Evolutionary conservation across 2,113 vertebrate species (phyloP).

Genomic region (Heterochromis multidens): DNA sequence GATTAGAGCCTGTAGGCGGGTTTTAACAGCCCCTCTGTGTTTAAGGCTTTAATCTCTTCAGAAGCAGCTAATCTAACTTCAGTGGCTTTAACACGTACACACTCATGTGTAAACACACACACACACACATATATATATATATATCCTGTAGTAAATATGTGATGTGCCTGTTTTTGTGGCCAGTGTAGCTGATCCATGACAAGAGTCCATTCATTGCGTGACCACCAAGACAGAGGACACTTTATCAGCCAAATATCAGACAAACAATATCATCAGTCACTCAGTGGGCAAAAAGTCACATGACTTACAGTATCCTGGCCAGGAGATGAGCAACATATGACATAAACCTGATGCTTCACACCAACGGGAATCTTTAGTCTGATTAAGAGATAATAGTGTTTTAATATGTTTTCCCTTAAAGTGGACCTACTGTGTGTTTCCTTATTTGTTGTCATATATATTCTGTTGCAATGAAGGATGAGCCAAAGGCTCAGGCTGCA

Average conservation of each 20-base stretch:
- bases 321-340: neutral
- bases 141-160: neutral
- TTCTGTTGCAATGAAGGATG: neutral
- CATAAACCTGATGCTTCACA: fast-evolving
- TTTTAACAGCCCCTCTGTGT: conserved; percentile 35
- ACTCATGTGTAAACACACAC: neutral
- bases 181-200: neutral
- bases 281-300: neutral
- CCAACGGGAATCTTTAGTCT: too few relatives aligned
- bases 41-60: conserved; percentile 44
- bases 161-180: conserved; percentile 1
- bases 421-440: too few relatives aligned
- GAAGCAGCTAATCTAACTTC: conserved; percentile 50
- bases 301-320: neutral
- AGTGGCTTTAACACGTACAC: conserved; percentile 10
- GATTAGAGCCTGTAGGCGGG: conserved; percentile 44
- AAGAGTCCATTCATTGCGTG: conserved; percentile 10
- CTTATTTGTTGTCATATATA: neutral
- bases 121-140: neutral
- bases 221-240: conserved; percentile 20
- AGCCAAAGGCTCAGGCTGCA: neutral
- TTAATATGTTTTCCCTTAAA: too few relatives aligned
- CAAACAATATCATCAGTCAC: neutral
- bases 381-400: neutral
- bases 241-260: conserved; percentile 26